phyloP scores from a whole-genome alignment of 2,113 vertebrate genomes.

The Procapra przewalskii region DNA sequence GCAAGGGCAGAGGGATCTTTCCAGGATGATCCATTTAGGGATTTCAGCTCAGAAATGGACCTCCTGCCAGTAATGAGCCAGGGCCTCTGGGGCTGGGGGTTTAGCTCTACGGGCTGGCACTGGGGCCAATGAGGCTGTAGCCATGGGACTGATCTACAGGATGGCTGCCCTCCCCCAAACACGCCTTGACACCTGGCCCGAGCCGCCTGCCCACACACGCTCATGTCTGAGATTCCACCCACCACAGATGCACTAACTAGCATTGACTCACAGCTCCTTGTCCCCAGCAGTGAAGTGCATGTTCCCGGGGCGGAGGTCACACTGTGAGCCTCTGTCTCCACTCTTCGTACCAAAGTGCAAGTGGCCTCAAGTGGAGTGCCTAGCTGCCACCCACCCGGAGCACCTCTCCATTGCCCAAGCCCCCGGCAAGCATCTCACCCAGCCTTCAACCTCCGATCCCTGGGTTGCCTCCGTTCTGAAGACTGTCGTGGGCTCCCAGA shows the following conservation, averaged over 20 bases:
- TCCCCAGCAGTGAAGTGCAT: not conserved
- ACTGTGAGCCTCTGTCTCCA: not conserved
- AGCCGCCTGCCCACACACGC: not conserved
- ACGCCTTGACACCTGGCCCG: not conserved
- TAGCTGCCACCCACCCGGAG: fast-evolving
- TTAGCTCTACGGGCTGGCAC: not conserved
- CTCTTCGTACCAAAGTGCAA: not conserved
- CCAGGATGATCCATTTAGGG: not conserved
- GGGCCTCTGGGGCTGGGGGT: not conserved
- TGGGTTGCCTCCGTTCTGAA: not conserved
- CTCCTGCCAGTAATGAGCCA: not conserved
- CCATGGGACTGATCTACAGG: not conserved
- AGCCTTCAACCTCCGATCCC: not conserved
- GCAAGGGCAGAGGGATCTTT: not conserved
- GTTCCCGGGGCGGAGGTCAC: not conserved
- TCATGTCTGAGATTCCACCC: not conserved
- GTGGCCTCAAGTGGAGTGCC: not conserved
- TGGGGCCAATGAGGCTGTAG: not conserved
- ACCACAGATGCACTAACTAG: not conserved
- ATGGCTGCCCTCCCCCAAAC: not conserved
- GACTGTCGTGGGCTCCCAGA: not conserved
- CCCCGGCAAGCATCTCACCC: not conserved
- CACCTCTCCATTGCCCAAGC: not conserved
- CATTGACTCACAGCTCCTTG: not conserved
- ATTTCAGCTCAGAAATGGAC: not conserved